These are phyloP conservation scores for Hydractinia echinata DNA, from an alignment of 30 jellyfish, hydroid and myxozoan genomes.

Conservation along the genomic window DNA sequence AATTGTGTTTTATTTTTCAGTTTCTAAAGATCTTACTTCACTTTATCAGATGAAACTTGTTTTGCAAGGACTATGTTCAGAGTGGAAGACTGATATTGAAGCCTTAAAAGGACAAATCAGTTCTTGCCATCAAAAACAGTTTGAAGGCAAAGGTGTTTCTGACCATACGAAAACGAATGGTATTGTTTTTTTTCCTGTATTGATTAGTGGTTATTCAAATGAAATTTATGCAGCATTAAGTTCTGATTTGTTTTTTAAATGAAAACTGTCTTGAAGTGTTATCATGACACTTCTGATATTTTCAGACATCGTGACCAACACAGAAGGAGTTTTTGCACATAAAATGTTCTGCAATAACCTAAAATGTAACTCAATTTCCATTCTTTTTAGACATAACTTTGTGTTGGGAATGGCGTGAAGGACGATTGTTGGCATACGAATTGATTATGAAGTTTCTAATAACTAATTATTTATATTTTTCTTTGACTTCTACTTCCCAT, in stretches of 20 bases:
- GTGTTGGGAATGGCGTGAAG: constrained; percentile 98
- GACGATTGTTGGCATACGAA: constrained; percentile 82
- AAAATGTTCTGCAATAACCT: too few species aligned
- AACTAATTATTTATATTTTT: constrained; percentile 67
- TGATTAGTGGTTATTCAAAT: too few species aligned
- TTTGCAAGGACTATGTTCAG: constrained; percentile 35
- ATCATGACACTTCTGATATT: too few species aligned
- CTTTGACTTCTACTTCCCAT: constrained; percentile 3
- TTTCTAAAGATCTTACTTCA: constrained; percentile 49
- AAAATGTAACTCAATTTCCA: neutral
- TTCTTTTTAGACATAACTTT: constrained; percentile 29
- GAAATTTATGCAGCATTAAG: too few species aligned
- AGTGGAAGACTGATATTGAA: constrained; percentile 58
- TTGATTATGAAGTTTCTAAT: constrained; percentile 56
- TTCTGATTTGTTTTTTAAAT: too few species aligned
- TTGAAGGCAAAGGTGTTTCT: too few species aligned
- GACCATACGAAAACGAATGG: too few species aligned
- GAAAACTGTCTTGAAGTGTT: neutral
- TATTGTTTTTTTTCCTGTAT: too few species aligned
- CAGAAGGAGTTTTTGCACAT: too few species aligned
- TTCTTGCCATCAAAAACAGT: too few species aligned
- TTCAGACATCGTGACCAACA: too few species aligned
- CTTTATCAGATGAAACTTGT: constrained; percentile 31
- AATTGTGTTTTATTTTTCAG: constrained; percentile 19
- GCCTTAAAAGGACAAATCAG: neutral